phyloP scores from a whole-genome alignment of 2,888 invertebrate species.

The Spisula solida region DNA sequence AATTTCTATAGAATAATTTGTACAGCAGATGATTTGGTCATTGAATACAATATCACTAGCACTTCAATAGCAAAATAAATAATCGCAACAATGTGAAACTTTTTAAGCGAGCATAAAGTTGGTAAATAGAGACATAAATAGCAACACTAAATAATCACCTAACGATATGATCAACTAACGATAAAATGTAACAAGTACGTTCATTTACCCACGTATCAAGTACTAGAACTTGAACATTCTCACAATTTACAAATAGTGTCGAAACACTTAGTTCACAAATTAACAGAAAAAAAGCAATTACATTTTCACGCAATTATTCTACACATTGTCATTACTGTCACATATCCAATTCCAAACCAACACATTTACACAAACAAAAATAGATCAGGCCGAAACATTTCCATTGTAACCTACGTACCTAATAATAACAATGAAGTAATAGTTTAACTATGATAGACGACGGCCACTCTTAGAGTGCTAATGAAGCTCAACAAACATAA shows the following conservation, averaged over 20 bases:
- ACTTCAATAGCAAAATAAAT: background rate
- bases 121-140: background rate
- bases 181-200: background rate
- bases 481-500: background rate
- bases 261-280: background rate
- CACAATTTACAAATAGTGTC: background rate
- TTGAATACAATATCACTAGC: background rate
- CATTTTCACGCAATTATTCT: background rate
- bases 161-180: background rate
- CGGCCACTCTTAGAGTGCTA: background rate
- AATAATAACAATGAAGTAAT: background rate
- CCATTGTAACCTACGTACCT: background rate
- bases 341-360: background rate
- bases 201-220: background rate
- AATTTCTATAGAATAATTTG: too few relatives aligned
- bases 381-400: background rate
- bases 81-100: background rate
- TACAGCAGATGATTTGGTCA: too few relatives aligned
- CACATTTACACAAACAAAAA: background rate
- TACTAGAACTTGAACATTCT: background rate
- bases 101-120: background rate
- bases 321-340: background rate
- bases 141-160: background rate
- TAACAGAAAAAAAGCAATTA: background rate
- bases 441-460: background rate